Percentiles rank a stretch among this genome's conserved stretches.
Conservation (phyloP, 2,797 vertebrate species). For the Streptopelia turtur region DNA sequence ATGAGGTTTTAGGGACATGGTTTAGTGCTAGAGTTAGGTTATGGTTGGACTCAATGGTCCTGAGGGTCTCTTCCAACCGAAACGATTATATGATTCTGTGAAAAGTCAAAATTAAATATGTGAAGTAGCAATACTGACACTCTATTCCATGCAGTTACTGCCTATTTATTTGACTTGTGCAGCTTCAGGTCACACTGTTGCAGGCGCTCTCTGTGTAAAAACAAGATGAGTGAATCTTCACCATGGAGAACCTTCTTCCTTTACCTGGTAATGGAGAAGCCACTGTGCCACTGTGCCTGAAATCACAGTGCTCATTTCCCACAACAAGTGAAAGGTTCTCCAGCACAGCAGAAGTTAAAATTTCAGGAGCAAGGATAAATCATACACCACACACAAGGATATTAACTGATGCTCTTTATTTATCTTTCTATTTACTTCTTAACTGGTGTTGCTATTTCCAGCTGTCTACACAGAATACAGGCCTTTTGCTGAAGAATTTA, state of each 20-base stretch:
- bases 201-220: not conserved
- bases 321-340: not conserved
- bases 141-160: not conserved
- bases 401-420: constrained; percentile 18
- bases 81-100: too few species aligned
- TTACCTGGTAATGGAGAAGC: not conserved
- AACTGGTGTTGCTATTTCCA: not conserved
- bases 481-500: constrained; percentile 11
- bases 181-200: not conserved
- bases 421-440: not conserved
- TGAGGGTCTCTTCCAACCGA: too few species aligned
- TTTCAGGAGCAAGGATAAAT: not conserved
- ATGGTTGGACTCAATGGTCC: too few species aligned
- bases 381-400: constrained; percentile 10
- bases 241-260: not conserved
- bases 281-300: not conserved
- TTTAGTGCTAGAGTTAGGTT: too few species aligned
- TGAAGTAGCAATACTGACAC: not conserved
- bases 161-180: not conserved
- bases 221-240: not conserved
- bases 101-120: not conserved
- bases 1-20: too few species aligned
- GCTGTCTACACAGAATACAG: constrained; percentile 4
- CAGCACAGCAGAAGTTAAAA: not conserved
- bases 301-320: not conserved